A percentile compares a stretch with the other conserved stretches of the same genome.
Conservation (phyloP, 2,797 vertebrate genomes). For the Onychomys arenicola region DNA sequence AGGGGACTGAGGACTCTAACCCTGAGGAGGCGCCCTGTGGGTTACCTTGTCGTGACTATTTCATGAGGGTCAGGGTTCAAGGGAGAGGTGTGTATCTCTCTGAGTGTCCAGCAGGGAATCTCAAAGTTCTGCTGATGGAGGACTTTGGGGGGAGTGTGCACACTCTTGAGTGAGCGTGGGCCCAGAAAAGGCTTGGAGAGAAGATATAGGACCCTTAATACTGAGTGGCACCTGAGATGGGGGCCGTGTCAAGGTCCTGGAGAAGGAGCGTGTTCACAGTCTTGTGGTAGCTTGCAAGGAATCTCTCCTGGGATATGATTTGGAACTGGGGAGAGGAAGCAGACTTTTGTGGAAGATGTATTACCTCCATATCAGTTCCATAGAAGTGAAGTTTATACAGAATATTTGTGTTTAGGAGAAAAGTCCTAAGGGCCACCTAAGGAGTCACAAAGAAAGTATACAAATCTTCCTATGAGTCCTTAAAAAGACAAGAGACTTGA, state of each 20-base stretch:
- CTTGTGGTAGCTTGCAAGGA: background rate
- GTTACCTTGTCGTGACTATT: background rate
- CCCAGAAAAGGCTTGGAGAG: background rate
- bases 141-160: background rate
- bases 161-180: background rate
- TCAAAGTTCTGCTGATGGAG: background rate
- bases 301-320: background rate
- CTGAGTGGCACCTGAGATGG: background rate
- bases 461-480: background rate
- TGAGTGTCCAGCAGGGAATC: background rate
- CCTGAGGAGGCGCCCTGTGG: background rate
- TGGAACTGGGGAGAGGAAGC: background rate
- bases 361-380: conserved; percentile 1
- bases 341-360: background rate
- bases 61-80: conserved; percentile 65
- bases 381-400: background rate
- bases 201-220: background rate
- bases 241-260: background rate
- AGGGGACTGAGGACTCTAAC: background rate
- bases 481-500: conserved; percentile 20
- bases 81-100: background rate
- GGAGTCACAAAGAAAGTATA: conserved; percentile 18
- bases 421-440: background rate
- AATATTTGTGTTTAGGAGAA: background rate
- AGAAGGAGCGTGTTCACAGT: background rate